Evolutionary conservation across 2,113 vertebrate species (phyloP).

Genomic region (Synodontis membranacea): DNA sequence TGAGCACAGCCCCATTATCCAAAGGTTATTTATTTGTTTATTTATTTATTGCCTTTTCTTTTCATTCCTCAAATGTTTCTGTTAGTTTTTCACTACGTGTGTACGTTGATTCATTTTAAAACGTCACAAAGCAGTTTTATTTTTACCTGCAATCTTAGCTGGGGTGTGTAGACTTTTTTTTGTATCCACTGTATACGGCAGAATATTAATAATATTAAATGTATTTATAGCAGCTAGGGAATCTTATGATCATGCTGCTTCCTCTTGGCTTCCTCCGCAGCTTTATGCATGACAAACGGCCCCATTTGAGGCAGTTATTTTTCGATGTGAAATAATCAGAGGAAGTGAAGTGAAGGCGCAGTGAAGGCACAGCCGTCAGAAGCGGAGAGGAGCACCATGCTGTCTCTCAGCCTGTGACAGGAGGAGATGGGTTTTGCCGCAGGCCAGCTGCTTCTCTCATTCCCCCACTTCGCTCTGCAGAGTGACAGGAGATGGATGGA

Average conservation of each 20-base stretch:
- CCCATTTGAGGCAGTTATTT: slow-evolving; percentile 32
- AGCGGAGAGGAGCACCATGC: slow-evolving; percentile 42
- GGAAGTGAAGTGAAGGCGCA: slow-evolving; percentile 37
- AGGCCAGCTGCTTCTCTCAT: slow-evolving; percentile 50
- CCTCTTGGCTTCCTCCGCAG: slow-evolving; percentile 24
- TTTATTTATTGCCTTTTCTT: too few species aligned
- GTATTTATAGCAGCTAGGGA: not conserved
- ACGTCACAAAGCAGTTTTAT: not conserved
- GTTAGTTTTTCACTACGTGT: not conserved
- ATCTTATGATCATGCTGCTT: slow-evolving; percentile 21
- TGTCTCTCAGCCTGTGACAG: slow-evolving; percentile 48
- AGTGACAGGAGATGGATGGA: slow-evolving; percentile 36
- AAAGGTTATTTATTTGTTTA: not conserved
- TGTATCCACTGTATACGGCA: not conserved
- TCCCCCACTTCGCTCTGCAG: slow-evolving; percentile 14
- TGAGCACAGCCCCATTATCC: not conserved
- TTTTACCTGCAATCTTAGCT: not conserved
- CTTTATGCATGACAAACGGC: slow-evolving; percentile 31
- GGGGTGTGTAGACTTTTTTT: not conserved
- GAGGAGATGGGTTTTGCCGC: slow-evolving; percentile 53
- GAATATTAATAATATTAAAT: slow-evolving; percentile 5
- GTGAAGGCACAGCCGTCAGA: slow-evolving; percentile 41
- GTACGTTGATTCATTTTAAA: not conserved
- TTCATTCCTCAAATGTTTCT: not conserved
- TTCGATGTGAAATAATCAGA: slow-evolving; percentile 39